These are phyloP conservation scores for Melipona beecheii DNA, from an alignment of 2,888 invertebrate species.

Conservation along the genomic window DNA sequence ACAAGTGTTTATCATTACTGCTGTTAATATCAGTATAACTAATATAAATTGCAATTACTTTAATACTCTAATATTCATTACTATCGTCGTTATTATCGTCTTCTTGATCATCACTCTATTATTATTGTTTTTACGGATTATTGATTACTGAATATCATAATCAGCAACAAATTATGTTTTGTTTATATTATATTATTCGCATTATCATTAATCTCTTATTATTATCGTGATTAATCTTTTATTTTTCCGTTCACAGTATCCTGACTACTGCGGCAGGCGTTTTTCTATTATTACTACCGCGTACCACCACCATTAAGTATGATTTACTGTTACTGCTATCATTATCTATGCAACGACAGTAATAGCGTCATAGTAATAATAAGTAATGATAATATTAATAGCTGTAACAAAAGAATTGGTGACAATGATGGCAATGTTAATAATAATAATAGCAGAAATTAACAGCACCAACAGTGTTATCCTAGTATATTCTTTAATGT, in stretches of 20 bases:
- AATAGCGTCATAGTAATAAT: conserved; percentile 5
- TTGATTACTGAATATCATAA: conserved; percentile 45
- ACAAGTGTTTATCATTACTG: conserved; percentile 28
- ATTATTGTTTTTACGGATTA: conserved; percentile 58
- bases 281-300: conserved; percentile 26
- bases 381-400: conserved; percentile 10
- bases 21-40: conserved; percentile 39
- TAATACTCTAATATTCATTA: conserved; percentile 43
- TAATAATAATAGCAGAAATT: conserved; percentile 42
- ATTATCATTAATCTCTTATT: conserved; percentile 37
- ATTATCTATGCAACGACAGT: conserved; percentile 21
- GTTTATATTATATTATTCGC: conserved; percentile 17
- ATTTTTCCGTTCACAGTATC: conserved; percentile 18
- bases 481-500: conserved; percentile 11
- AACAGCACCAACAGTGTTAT: conserved; percentile 53
- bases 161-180: conserved; percentile 44
- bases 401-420: conserved; percentile 16
- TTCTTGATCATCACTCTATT: conserved; percentile 46
- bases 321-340: conserved; percentile 26
- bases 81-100: conserved; percentile 47
- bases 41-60: conserved; percentile 45
- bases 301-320: conserved; percentile 20
- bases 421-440: conserved; percentile 26
- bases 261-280: conserved; percentile 29
- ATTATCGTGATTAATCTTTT: conserved; percentile 45